Evolutionary conservation across 1,140 invertebrate species (phyloP).

Genomic region (Ceratoteleas bidentatus): DNA sequence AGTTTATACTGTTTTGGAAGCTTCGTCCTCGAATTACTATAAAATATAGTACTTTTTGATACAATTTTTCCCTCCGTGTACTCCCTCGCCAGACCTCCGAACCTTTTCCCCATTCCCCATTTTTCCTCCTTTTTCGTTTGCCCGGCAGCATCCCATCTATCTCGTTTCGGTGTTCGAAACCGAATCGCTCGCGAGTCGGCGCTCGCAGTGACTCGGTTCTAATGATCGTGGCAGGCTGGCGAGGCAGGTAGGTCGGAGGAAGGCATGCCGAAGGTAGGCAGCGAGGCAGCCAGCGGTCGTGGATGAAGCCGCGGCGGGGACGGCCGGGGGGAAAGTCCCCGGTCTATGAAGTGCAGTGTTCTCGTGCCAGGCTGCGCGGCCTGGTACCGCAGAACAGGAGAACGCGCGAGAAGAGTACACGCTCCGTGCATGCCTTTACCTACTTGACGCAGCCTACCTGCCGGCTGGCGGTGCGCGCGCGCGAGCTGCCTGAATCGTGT

Average conservation of each 20-base stretch:
- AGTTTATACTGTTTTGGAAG: no score
- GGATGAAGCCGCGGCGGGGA: slow-evolving; percentile 53
- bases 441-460: slow-evolving; percentile 65
- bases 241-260: slow-evolving; percentile 58
- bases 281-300: slow-evolving; percentile 51
- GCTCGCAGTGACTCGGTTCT: slow-evolving; percentile 29
- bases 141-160: no score
- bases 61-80: no score
- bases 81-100: no score
- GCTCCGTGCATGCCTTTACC: slow-evolving; percentile 67
- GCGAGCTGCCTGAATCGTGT: slow-evolving; percentile 42
- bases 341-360: slow-evolving; percentile 76
- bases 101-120: no score
- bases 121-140: no score
- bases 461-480: slow-evolving; percentile 38
- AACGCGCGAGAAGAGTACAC: slow-evolving; percentile 68
- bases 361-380: slow-evolving; percentile 77
- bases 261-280: slow-evolving; percentile 62
- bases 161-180: neutral
- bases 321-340: slow-evolving; percentile 66
- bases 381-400: slow-evolving; percentile 73
- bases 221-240: slow-evolving; percentile 48
- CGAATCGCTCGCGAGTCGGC: no score
- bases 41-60: no score
- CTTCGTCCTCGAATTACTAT: no score